Conservation (phyloP, 2,888 invertebrate genomes). For the Endomychus coccineus region DNA sequence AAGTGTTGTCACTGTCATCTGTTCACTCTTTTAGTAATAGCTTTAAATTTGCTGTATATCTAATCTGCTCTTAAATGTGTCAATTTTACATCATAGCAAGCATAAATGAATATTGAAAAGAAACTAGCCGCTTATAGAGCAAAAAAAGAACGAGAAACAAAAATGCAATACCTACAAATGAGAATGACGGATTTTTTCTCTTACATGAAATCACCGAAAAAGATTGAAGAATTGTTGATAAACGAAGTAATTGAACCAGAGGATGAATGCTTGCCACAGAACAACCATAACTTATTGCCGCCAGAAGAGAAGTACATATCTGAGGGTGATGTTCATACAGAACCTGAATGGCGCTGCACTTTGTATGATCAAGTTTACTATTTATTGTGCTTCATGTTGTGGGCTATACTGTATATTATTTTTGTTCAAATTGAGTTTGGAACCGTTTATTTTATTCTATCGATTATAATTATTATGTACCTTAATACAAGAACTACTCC, state of each 20-base stretch:
- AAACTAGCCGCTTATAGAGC: background rate
- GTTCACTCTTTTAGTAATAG: no score
- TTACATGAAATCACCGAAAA: background rate
- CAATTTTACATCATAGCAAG: no score
- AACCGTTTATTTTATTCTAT: constrained; percentile 76
- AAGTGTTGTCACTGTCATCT: no score
- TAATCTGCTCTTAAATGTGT: no score
- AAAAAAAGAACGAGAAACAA: background rate
- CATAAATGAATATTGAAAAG: background rate
- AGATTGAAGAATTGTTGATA: no score
- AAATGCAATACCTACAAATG: background rate
- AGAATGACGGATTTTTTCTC: background rate
- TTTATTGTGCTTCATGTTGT: constrained; percentile 58
- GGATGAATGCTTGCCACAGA: no score
- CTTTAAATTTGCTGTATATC: no score
- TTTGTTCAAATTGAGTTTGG: constrained; percentile 84
- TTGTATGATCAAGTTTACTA: constrained; percentile 42
- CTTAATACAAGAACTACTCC: constrained; percentile 72
- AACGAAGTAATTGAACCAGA: background rate
- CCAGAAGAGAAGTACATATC: no score
- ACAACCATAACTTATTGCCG: no score
- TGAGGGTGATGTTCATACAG: background rate
- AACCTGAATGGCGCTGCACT: constrained; percentile 11
- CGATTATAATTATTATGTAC: constrained; percentile 71
- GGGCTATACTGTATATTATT: constrained; percentile 66